Conservation (phyloP, 1,140 invertebrate species). For the Hetaerina americana region DNA sequence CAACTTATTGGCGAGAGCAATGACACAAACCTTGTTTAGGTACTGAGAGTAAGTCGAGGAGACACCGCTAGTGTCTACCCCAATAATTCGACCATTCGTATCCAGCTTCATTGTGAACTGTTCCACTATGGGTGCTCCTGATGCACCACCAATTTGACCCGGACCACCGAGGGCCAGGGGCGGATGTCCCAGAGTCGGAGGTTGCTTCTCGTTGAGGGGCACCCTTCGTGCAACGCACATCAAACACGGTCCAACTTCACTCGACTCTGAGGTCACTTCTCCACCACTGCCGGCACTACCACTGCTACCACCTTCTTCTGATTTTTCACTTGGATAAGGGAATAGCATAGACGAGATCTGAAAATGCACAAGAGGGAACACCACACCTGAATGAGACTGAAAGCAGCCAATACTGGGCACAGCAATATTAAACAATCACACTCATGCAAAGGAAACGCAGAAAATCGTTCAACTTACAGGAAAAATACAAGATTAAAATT, state of each 20-base stretch:
- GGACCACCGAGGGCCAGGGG: background rate
- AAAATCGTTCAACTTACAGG: no score
- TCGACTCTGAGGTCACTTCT: conserved; percentile 26
- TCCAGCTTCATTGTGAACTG: conserved; percentile 89
- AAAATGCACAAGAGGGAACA: conserved; percentile 3
- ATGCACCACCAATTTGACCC: conserved; percentile 19
- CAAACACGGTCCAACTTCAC: conserved; percentile 45
- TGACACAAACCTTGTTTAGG: conserved; percentile 48
- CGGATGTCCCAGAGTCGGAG: background rate
- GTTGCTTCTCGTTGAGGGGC: conserved; percentile 64
- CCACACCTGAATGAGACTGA: conserved; percentile 22
- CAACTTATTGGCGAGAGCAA: no score
- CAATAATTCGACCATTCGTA: conserved; percentile 66
- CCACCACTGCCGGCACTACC: conserved; percentile 28
- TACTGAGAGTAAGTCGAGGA: conserved; percentile 43
- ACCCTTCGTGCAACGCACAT: conserved; percentile 74
- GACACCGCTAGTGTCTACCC: conserved; percentile 57
- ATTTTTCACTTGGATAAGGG: conserved; percentile 34
- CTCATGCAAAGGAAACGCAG: no score
- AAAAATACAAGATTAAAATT: no score
- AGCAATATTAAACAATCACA: no score
- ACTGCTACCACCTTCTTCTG: conserved; percentile 34
- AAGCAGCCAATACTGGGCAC: no score
- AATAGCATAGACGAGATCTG: conserved; percentile 41
- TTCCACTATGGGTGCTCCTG: conserved; percentile 49